Evolutionary conservation across 2,113 vertebrate species (phyloP), one percentile per base, ranked within the genome.

Genomic region (Tetrao urogallus): DNA sequence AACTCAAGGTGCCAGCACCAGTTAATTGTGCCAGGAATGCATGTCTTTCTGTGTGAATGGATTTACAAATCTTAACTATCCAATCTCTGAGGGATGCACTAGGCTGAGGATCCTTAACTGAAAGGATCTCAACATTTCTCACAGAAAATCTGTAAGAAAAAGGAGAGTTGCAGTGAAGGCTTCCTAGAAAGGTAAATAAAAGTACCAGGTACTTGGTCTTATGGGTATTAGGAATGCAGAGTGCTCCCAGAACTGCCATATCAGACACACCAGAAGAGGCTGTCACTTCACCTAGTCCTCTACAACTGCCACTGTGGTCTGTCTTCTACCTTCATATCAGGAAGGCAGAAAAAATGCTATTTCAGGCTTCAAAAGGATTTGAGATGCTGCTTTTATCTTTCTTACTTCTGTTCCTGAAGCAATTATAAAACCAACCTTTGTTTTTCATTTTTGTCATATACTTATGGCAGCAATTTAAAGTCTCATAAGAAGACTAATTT

Each of bases 121-220:
- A 40, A 88, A 80, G 67, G 89, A 82, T 3, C 10, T 84, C 38
- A 42, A 13, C 11, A 32, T 64, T 81, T 63, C 54, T 38, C 58
- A 36, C 43, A 25, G 8, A 4, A 65, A 91, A 85, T 18, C 73
- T 40, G 76, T 64, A 85, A 56, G 7, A 28, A 12, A 48, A 10
- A 48, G 30, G 73, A 89, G 22, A 36, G 1, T 5, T 85, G n/a
- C 78, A 63, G 82, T 65, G 57, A 24, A 58, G 25, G 27, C 8
- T 70, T 85, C 40, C 24, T 73, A 54, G 47, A 61, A 4, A 17
- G 9, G 11, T 54, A 63, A 30, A 69, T 7, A 52, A 72, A 93
- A 84, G 6, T 19, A 65, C 2, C 5, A 8, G 0, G 0, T 48
- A 65, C 20, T 28, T 66, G 13, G 12, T 24, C 13, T 73, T 63